Conservation (phyloP, 53 echinoderm and acorn worm genomes). For the Echinarachnius parma region DNA sequence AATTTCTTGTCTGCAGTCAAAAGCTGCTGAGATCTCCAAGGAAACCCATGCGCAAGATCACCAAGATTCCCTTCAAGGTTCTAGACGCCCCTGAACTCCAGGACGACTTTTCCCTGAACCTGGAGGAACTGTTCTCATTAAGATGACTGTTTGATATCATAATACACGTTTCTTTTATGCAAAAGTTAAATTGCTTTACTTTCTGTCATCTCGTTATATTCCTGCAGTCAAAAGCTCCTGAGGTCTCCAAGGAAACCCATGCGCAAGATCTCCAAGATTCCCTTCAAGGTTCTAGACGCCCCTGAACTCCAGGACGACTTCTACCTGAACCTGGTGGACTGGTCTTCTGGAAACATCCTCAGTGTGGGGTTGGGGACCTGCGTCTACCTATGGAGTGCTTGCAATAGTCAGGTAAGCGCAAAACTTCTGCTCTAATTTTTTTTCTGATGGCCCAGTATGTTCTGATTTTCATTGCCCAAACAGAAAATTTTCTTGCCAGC, state of each 20-base stretch:
- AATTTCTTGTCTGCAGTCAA: constrained; percentile 69
- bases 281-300: constrained; percentile 95
- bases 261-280: constrained; percentile 99
- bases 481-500: too few relatives aligned
- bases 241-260: constrained; percentile 86
- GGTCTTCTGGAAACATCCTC: constrained; percentile 92
- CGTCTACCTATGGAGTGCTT: constrained; percentile 99
- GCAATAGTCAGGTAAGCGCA: constrained; percentile 88
- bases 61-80: constrained; percentile 99
- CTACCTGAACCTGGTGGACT: constrained; percentile 93
- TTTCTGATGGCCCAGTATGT: too few relatives aligned
- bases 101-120: constrained; percentile 91
- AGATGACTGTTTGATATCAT: too few relatives aligned
- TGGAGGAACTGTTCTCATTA: constrained; percentile 93
- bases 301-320: constrained; percentile 95
- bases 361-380: constrained; percentile 98
- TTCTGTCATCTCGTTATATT: too few relatives aligned
- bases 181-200: too few relatives aligned
- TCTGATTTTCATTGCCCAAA: too few relatives aligned
- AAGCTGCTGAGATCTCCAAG: constrained; percentile 80
- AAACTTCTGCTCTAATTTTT: too few relatives aligned
- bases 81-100: constrained; percentile 94
- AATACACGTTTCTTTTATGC: too few relatives aligned
- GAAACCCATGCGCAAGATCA: constrained; percentile 95
- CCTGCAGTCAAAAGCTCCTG: constrained; percentile 81